Evolutionary conservation across 2,797 vertebrate species (phyloP).

Genomic region (Dermochelys coriacea): DNA sequence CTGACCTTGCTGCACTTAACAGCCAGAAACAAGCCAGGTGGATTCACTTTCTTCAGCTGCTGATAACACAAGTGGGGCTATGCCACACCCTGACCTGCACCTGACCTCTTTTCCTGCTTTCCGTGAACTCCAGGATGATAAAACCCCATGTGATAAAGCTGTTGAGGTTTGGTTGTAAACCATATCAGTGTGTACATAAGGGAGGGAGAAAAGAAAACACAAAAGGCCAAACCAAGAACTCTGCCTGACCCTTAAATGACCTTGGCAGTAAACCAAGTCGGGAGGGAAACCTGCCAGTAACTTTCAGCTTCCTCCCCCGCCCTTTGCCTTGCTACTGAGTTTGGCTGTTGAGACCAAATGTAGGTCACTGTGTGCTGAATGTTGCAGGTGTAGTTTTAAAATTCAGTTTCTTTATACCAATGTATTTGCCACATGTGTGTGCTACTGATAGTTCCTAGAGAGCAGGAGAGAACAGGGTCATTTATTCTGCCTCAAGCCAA

Average conservation of each 20-base stretch:
- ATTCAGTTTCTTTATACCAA: neutral
- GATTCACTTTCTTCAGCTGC: slow-evolving; percentile 82
- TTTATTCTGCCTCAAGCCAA: fast-evolving
- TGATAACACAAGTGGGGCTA: slow-evolving; percentile 74
- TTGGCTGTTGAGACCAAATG: neutral
- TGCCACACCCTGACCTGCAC: slow-evolving; percentile 67
- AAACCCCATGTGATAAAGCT: slow-evolving; percentile 55
- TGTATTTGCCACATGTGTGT: neutral
- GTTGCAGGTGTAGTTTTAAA: slow-evolving; percentile 31
- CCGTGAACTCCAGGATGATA: slow-evolving; percentile 73
- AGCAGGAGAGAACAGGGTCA: neutral
- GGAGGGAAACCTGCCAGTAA: slow-evolving; percentile 66
- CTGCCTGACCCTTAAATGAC: slow-evolving; percentile 74
- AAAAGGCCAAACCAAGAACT: slow-evolving; percentile 42
- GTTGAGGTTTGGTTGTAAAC: slow-evolving; percentile 49
- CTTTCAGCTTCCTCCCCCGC: slow-evolving; percentile 38
- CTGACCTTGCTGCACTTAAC: slow-evolving; percentile 83
- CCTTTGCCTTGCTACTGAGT: slow-evolving; percentile 4
- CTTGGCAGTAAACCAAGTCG: slow-evolving; percentile 75
- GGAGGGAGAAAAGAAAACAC: neutral
- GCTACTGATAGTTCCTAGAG: neutral
- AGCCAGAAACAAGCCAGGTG: slow-evolving; percentile 85
- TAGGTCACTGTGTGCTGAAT: neutral
- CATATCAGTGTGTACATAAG: slow-evolving; percentile 42
- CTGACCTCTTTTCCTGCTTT: slow-evolving; percentile 75